A percentile compares a stretch with the other conserved stretches of the same genome.
Evolutionary conservation across 2,113 vertebrate genomes (phyloP).

Genomic region (Mesitornis unicolor): DNA sequence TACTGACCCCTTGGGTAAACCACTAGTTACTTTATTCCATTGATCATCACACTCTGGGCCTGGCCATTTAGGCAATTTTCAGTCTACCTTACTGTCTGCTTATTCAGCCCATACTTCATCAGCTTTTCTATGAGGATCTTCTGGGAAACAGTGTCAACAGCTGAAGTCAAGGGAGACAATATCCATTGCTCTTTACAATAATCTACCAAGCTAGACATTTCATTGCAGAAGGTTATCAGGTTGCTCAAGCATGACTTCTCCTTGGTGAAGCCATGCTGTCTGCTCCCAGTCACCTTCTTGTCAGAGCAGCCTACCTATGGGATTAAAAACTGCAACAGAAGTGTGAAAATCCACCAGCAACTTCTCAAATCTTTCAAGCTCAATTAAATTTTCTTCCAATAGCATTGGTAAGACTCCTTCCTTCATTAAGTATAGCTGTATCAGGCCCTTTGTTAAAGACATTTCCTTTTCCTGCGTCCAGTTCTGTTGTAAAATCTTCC

Average conservation of each 20-base stretch:
- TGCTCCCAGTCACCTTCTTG: neutral
- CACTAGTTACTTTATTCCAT: neutral
- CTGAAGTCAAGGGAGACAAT: neutral
- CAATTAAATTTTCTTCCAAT: neutral
- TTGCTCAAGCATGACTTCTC: neutral
- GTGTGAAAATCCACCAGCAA: neutral
- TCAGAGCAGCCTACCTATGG: neutral
- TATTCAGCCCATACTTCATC: neutral
- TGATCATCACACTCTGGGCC: neutral
- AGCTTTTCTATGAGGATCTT: neutral
- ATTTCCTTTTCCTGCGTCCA: neutral
- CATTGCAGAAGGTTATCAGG: neutral
- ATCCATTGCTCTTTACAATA: neutral
- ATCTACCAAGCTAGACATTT: neutral
- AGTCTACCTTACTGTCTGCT: neutral
- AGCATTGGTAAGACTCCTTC: neutral
- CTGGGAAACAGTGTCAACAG: neutral
- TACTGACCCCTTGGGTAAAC: neutral
- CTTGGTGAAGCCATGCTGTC: neutral
- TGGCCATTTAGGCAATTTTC: neutral
- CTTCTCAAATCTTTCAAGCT: neutral
- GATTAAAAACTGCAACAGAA: neutral
- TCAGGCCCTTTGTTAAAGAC: neutral
- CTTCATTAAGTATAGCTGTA: neutral
- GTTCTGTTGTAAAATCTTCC: neutral